Evolutionary conservation across 2,888 invertebrate genomes (phyloP).

Genomic region (Agriopis leucophaearia): DNA sequence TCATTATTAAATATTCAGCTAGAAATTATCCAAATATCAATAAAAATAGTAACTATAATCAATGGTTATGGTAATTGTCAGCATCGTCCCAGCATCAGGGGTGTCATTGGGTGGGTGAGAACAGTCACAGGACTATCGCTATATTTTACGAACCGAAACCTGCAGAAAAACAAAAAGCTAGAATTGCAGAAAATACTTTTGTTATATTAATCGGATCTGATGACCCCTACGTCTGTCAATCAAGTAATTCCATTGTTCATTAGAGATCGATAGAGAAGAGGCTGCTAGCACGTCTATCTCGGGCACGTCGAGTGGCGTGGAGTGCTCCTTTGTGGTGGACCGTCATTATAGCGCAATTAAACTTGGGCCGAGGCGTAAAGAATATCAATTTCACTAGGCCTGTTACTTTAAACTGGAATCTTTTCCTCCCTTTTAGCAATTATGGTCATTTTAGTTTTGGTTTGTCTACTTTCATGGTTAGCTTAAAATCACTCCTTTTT

Average conservation of each 20-base stretch:
- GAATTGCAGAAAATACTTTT: not conserved
- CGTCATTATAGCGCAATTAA: conserved; percentile 14
- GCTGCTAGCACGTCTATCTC: conserved; percentile 20
- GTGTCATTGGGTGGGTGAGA: not conserved
- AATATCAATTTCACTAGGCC: conserved; percentile 3
- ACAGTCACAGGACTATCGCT: no score
- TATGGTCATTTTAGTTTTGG: not conserved
- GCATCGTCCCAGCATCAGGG: no score
- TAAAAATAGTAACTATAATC: no score
- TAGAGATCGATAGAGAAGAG: conserved; percentile 18
- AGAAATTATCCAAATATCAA: no score
- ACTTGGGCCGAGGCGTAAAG: conserved; percentile 1
- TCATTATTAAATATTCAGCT: no score
- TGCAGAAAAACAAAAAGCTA: not conserved
- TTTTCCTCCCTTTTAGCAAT: no score
- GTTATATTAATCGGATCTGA: not conserved
- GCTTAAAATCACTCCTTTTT: no score
- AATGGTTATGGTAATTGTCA: no score
- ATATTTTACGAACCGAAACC: not conserved
- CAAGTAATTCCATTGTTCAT: conserved; percentile 21
- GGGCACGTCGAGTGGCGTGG: conserved; percentile 20
- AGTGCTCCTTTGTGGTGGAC: conserved; percentile 22
- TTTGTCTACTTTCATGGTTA: no score
- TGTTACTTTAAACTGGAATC: not conserved
- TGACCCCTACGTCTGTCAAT: conserved; percentile 9